Evolutionary conservation across 2,113 vertebrate genomes (phyloP).

Genomic region (Python bivittatus): DNA sequence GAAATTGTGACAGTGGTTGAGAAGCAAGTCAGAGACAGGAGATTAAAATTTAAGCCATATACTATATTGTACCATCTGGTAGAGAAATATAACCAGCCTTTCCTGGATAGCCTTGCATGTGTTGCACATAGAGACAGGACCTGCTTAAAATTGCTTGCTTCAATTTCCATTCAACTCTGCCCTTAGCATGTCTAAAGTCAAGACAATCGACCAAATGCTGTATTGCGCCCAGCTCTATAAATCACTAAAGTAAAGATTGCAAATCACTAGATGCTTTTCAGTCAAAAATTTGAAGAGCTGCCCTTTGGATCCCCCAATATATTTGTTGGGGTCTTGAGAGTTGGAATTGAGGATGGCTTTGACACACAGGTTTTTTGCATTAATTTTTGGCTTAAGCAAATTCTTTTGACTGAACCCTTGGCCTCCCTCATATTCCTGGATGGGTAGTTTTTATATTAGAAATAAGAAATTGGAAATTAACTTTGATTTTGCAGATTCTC

Average conservation of each 20-base stretch:
- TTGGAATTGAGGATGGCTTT: neutral
- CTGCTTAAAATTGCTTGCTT: neutral
- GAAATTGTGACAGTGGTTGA: neutral
- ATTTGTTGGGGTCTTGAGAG: neutral
- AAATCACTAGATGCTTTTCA: neutral
- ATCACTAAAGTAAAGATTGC: neutral
- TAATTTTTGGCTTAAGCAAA: too few species aligned
- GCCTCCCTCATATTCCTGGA: neutral
- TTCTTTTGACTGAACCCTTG: neutral
- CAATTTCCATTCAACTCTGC: neutral
- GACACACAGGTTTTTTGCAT: neutral
- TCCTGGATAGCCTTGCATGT: neutral
- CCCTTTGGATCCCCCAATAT: neutral
- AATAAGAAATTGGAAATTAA: neutral
- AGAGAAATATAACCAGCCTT: neutral
- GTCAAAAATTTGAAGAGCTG: neutral
- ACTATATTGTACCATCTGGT: neutral
- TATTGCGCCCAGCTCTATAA: neutral
- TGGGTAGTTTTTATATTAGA: neutral
- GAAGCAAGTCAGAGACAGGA: neutral
- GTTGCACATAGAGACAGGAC: neutral
- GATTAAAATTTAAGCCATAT: neutral
- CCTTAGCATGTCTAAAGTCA: neutral
- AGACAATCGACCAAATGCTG: neutral
- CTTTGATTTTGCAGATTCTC: neutral